Evolutionary conservation across 1,140 invertebrate genomes (phyloP), one percentile per base, ranked within the genome.

Genomic region (Hestina assimilis): DNA sequence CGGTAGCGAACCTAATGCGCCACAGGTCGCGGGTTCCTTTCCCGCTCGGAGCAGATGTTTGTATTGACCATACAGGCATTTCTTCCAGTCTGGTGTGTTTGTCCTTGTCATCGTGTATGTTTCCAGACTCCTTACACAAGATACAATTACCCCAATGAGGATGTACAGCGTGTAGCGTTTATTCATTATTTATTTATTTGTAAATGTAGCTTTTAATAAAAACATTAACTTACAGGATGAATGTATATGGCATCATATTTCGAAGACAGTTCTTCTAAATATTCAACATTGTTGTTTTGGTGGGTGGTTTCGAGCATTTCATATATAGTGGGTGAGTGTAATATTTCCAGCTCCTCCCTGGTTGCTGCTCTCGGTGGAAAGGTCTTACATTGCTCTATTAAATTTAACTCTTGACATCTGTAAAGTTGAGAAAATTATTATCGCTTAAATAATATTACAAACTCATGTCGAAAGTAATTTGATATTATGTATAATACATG

Each of bases 241-340:
- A 97, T 91, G 81, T 95, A 98, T 69, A 98, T 85, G 8, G 94
- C 92, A 80, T 98, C 96, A 82, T 94, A 98, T 72, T 92, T 92
- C 0, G 94, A 92, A 3, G 95, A 93, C 0, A 95, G 47, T 31
- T 92, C 87, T 84, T 96, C 95, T 56, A 96, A 86, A 58, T 92
- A 89, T 8, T 90, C 89, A 20, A 83, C 42, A 74, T 94, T 89
- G 9, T 81, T 79, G 53, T 89, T 89, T 17, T 89, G 79, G 64
- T 93, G 85, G 0, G 94, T 95, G 4, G 80, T 85, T 79, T 93
- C 90, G 3, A 97, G 79, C 60, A 92, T 81, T 5, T 95, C 91
- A 50, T 89, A 90, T 5, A 91, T 92, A 33, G 92, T 89, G 4
- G 90, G 75, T 1, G 92, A 90, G 66, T 96, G 95, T 15, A 94